phyloP scores from a whole-genome alignment of 64 coral and sea anemone genomes.

The Catalaphyllia jardinei region DNA sequence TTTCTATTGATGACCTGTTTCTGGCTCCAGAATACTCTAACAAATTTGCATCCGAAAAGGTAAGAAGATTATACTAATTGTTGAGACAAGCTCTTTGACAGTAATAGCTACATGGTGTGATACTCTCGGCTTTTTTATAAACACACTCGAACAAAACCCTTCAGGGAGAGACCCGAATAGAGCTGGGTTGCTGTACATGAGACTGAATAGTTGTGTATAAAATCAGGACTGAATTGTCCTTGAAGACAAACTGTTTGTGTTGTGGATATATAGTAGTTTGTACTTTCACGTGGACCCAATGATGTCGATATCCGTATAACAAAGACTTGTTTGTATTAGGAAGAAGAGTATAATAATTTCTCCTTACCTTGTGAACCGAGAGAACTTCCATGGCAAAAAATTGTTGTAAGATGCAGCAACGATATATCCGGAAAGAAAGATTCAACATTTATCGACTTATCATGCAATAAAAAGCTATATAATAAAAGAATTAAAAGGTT shows the following conservation, averaged over 20 bases:
- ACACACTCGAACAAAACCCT: neutral
- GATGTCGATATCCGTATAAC: neutral
- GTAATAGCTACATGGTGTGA: neutral
- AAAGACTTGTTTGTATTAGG: neutral
- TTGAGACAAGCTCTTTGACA: neutral
- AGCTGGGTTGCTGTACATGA: neutral
- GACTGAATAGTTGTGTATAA: too few relatives aligned
- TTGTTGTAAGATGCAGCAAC: too few relatives aligned
- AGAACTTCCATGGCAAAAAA: too few relatives aligned
- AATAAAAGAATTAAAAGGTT: neutral
- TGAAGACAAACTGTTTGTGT: too few relatives aligned
- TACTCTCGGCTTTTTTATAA: neutral
- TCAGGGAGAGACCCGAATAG: neutral
- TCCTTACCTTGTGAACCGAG: too few relatives aligned
- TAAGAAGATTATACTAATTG: neutral
- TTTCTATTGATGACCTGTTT: slow-evolving; percentile 73
- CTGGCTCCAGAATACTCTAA: slow-evolving; percentile 78
- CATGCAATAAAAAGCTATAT: too few relatives aligned
- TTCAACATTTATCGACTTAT: too few relatives aligned
- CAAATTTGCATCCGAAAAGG: slow-evolving; percentile 78
- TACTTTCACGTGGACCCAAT: too few relatives aligned
- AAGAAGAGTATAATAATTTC: neutral
- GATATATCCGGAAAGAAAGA: too few relatives aligned
- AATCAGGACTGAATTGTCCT: too few relatives aligned
- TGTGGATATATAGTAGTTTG: too few relatives aligned